A percentile compares a stretch with the other conserved stretches of the same genome.
These are phyloP conservation scores for Muscicapa adusta DNA, from an alignment of 2,113 vertebrate genomes.

Conservation along the genomic window DNA sequence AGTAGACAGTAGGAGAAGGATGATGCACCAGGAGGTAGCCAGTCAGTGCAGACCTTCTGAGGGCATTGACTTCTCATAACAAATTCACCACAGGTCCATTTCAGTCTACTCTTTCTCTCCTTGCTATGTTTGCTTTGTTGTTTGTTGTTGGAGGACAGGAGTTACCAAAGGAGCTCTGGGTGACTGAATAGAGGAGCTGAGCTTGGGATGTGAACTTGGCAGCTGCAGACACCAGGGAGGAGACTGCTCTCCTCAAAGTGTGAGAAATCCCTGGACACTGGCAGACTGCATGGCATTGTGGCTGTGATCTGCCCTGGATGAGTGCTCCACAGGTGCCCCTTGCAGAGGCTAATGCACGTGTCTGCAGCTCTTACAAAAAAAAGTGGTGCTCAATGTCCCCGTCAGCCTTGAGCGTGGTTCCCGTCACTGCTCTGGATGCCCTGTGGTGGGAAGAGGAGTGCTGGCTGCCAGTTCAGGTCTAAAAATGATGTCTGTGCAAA, in stretches of 20 bases:
- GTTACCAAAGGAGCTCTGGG: not conserved
- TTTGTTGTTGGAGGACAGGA: not conserved
- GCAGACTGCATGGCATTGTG: rapidly evolving
- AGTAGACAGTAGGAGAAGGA: not conserved
- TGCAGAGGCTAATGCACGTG: not conserved
- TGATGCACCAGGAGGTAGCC: not conserved
- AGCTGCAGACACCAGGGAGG: not conserved
- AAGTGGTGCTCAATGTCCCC: not conserved
- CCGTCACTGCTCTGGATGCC: not conserved
- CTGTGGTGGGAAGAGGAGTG: not conserved
- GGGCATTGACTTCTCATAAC: not conserved
- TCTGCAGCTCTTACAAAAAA: not conserved
- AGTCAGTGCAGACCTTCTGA: not conserved
- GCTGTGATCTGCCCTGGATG: not conserved
- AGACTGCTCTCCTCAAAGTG: not conserved
- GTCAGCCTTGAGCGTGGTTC: not conserved
- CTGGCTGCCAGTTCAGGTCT: conserved; percentile 30
- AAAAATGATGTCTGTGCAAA: conserved; percentile 19
- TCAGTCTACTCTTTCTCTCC: not conserved
- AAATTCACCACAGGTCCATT: not conserved
- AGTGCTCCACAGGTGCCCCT: not conserved
- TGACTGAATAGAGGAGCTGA: not conserved
- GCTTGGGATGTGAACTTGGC: not conserved
- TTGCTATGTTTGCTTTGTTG: not conserved
- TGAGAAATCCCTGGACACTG: not conserved